Evolutionary conservation across 2,113 vertebrate genomes (phyloP), one percentile per base, ranked within the genome.

Genomic region (Heterotilapia buettikoferi): DNA sequence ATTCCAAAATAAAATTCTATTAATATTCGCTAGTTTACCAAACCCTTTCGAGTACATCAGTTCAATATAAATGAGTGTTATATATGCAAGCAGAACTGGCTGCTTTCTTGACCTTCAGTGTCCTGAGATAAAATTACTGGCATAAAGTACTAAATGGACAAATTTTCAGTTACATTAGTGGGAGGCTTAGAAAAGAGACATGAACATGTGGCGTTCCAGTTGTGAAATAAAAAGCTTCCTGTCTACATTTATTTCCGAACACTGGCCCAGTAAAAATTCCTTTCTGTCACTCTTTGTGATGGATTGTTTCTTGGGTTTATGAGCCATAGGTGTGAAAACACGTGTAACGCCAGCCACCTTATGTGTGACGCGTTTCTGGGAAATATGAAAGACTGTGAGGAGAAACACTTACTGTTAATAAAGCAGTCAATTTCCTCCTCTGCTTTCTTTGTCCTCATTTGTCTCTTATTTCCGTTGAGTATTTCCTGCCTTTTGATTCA

Each of bases 321-420:
- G 91, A 78, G 53, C 29, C 87, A 5, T 36, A 85, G 68, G 54
- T 68, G 89, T 53, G 84, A 89, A 87, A 87, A 89, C 89, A 87
- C 5, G 6, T 24, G 85, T 26, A 78, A n/a, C 21, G 45, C 78
- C 43, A 86, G 7, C 84, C 24, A 4, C 33, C 7, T 13, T 6
- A 54, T 50, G 76, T 59, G 80, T 6, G 54, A 84, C 9, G 7
- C 1, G 11, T 63, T 92, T 85, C 89, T 88, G 82, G 89, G 91
- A 92, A 90, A 71, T 13, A n/a, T 19, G 47, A 80, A 76, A 47
- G 57, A 31, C 24, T 82, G 14, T 4, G 33, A 71, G 24, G 21
- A 45, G 61, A 68, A 86, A 45, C 53, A 36, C 73, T 18, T 14
- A 61, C 54, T 31, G 84, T 63, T 73, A 85, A 85, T 85, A 33